phyloP scores from a whole-genome alignment of 1,140 invertebrate genomes.

The Aradophagus sp. region DNA sequence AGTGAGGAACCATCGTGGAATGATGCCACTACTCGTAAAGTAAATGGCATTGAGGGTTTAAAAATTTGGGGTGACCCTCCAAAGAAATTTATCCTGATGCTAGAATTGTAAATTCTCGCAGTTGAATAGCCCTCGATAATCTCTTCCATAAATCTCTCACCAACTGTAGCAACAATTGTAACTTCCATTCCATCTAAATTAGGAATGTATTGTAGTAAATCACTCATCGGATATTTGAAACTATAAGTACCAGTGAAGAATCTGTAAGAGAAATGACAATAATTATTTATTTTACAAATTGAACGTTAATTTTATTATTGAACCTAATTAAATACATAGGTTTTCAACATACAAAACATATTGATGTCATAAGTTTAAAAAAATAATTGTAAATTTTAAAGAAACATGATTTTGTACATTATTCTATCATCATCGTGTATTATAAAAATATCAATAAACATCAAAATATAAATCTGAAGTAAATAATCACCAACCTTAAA shows the following conservation, averaged over 20 bases:
- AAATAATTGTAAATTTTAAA: no score
- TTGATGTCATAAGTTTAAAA: no score
- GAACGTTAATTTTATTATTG: no score
- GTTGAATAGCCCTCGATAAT: conserved; percentile 90
- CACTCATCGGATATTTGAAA: conserved; percentile 88
- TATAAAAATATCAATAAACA: no score
- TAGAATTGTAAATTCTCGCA: conserved; percentile 90
- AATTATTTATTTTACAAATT: no score
- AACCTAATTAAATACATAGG: no score
- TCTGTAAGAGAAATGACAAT: conserved; percentile 76
- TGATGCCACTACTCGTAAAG: conserved; percentile 81
- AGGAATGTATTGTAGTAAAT: conserved; percentile 81
- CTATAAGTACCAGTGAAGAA: conserved; percentile 90
- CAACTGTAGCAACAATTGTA: conserved; percentile 89
- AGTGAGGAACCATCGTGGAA: conserved; percentile 86
- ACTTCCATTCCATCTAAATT: conserved; percentile 87
- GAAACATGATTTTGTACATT: no score
- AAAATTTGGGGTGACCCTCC: conserved; percentile 94
- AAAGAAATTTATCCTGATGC: conserved; percentile 86
- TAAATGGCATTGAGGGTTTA: conserved; percentile 93
- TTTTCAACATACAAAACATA: no score
- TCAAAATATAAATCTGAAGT: no score
- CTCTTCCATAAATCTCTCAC: conserved; percentile 91
- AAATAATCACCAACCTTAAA: conserved; percentile 38
- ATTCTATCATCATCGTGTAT: no score